Conservation (phyloP, 1,140 invertebrate species). For the Eupristina koningsbergeri region DNA sequence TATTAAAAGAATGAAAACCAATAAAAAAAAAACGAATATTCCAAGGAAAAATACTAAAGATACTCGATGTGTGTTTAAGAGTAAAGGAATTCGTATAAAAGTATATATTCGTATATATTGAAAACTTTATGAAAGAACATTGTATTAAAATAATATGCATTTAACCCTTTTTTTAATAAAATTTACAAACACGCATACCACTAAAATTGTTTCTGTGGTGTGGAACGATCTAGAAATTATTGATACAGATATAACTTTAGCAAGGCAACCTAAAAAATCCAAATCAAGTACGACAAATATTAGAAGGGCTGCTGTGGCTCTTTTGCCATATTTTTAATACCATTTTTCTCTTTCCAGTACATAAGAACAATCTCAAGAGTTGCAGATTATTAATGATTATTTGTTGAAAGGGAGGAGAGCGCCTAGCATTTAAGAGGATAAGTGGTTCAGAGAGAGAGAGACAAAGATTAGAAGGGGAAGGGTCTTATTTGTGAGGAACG, state of each 20-base stretch:
- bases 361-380: neutral
- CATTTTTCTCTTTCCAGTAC: neutral
- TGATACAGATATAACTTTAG: slow-evolving; percentile 5
- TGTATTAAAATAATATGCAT: too few species aligned
- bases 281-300: slow-evolving; percentile 38
- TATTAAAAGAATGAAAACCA: neutral
- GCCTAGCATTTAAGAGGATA: neutral
- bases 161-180: neutral
- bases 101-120: neutral
- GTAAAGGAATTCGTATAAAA: neutral
- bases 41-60: neutral
- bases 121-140: too few species aligned
- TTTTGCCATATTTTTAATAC: neutral
- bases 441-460: neutral
- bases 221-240: neutral
- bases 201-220: too few species aligned
- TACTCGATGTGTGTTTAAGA: neutral
- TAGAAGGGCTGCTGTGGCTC: too few species aligned
- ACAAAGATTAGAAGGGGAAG: slow-evolving; percentile 16
- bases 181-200: too few species aligned
- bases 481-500: neutral
- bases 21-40: neutral
- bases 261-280: neutral
- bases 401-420: neutral
- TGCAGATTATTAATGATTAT: slow-evolving; percentile 39